Evolutionary conservation across 92 coral and sea anemone genomes (phyloP).

Genomic region (Zoanthus sociatus): DNA sequence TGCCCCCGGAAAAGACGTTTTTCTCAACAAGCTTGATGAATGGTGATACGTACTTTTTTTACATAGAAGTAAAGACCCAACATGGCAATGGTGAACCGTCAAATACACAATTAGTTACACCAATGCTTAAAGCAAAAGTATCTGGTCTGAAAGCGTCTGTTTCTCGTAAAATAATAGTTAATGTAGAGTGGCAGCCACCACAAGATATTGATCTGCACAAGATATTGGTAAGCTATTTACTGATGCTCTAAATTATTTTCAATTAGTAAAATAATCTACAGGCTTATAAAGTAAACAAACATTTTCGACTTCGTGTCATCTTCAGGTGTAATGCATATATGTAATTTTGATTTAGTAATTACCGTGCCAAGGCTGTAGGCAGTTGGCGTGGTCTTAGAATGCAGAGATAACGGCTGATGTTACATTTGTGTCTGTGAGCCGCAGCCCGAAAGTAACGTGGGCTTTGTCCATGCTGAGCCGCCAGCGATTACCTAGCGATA

Average conservation of each 20-base stretch:
- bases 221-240: slow-evolving; percentile 13
- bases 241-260: background rate
- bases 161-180: background rate
- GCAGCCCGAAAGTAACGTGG: no score
- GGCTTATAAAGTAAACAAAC: background rate
- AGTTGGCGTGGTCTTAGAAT: no score
- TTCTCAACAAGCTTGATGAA: slow-evolving; percentile 11
- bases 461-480: no score
- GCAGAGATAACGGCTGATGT: no score
- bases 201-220: background rate
- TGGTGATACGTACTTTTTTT: slow-evolving; percentile 29
- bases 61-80: slow-evolving; percentile 12
- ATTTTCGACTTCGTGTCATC: no score
- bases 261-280: background rate
- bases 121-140: background rate
- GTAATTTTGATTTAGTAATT: no score
- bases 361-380: no score
- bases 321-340: no score
- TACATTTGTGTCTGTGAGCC: no score
- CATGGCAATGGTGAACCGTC: slow-evolving; percentile 26
- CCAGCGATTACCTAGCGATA: no score
- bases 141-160: background rate
- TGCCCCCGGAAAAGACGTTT: background rate
- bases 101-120: background rate
- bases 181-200: slow-evolving; percentile 6